phyloP scores from a whole-genome alignment of 2,888 invertebrate species.

The Scaptodrosophila latifasciaeformis region DNA sequence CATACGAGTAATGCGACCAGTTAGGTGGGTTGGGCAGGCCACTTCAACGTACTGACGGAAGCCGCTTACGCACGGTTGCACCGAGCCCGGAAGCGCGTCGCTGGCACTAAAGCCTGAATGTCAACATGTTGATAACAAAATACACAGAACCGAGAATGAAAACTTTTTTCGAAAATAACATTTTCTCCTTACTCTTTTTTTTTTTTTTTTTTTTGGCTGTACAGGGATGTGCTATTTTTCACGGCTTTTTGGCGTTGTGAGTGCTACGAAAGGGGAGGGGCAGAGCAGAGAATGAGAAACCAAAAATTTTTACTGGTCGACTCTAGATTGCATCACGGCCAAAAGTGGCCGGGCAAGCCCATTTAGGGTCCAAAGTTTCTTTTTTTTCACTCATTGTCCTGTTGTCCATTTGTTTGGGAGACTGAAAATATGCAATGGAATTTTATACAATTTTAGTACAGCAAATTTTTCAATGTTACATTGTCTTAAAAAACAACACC shows the following conservation, averaged over 20 bases:
- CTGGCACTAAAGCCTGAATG: constrained; percentile 43
- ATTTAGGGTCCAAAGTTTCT: too few relatives aligned
- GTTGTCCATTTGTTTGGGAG: background rate
- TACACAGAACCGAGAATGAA: constrained; percentile 22
- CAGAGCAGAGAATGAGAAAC: too few relatives aligned
- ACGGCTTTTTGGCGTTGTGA: constrained; percentile 10
- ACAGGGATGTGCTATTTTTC: constrained; percentile 10
- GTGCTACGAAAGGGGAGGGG: background rate
- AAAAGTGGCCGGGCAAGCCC: too few relatives aligned
- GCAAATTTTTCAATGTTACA: constrained; percentile 28
- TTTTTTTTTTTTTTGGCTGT: background rate
- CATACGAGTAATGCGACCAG: background rate
- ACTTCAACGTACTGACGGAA: constrained; percentile 37
- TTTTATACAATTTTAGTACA: constrained; percentile 20
- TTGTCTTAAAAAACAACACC: constrained; percentile 38
- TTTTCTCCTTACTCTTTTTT: constrained; percentile 4
- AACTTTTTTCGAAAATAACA: constrained; percentile 11
- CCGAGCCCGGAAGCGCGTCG: constrained; percentile 47
- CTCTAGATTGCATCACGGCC: too few relatives aligned
- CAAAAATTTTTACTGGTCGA: too few relatives aligned
- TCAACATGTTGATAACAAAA: constrained; percentile 66
- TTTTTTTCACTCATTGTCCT: background rate
- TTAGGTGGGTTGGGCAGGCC: background rate
- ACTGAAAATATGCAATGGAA: constrained; percentile 30
- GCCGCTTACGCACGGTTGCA: constrained; percentile 64